Conservation (phyloP, 2,888 invertebrate species). For the Cactoblastis cactorum region DNA sequence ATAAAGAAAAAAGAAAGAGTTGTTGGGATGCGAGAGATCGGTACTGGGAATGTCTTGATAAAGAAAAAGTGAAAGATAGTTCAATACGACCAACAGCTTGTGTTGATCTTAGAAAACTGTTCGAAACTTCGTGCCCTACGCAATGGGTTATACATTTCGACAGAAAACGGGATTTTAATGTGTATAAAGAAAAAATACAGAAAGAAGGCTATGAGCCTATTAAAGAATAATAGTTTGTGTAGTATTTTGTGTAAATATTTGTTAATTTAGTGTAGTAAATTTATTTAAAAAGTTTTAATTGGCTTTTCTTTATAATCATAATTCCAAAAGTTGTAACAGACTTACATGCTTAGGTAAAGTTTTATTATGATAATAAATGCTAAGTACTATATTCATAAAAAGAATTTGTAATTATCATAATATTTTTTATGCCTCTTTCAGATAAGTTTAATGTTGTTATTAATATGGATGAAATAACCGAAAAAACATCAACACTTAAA, state of each 20-base stretch:
- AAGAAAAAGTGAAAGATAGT: constrained; percentile 81
- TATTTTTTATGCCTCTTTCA: neutral
- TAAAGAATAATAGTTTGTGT: constrained; percentile 56
- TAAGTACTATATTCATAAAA: neutral
- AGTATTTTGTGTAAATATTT: constrained; percentile 61
- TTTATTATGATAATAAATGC: neutral
- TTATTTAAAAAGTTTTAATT: constrained; percentile 37
- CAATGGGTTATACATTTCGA: constrained; percentile 98
- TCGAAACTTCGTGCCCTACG: constrained; percentile 87
- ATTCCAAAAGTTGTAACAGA: neutral
- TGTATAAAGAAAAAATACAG: constrained; percentile 93
- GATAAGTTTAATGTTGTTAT: neutral
- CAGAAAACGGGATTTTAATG: constrained; percentile 91
- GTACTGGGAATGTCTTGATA: constrained; percentile 94
- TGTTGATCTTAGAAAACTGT: constrained; percentile 83
- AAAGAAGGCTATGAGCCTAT: constrained; percentile 91
- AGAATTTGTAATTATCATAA: neutral
- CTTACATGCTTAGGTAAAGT: neutral
- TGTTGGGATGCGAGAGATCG: constrained; percentile 93
- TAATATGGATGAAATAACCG: constrained; percentile 36
- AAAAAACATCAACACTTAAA: constrained; percentile 29
- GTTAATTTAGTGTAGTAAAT: constrained; percentile 67
- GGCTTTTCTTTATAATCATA: constrained; percentile 43
- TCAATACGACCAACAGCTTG: constrained; percentile 80
- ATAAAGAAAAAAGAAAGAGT: constrained; percentile 86